Base-by-base conservation (phyloP, 2,797 vertebrate genomes). In the Aeoliscus strigatus region DNA sequence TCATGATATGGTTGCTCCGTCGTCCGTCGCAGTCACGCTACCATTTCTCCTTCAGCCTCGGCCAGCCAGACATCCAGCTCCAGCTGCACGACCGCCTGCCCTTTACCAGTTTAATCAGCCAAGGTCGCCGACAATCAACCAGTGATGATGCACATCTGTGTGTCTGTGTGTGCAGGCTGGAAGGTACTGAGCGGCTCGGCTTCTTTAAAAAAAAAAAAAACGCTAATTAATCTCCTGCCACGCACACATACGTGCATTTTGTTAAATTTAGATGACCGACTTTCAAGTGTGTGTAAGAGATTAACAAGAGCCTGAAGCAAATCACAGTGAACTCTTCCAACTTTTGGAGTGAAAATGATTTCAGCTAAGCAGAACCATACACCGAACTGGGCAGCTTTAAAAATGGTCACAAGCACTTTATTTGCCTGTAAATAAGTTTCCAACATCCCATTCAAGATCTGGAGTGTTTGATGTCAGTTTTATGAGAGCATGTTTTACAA, bases 381-480 rank as follows among this genome's bases (percentile, higher is more conserved):
- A 33, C 50, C 29, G 9, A 71, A 47, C 49, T 60, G 69, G 59
- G 57, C 25, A 18, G 41, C 39, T 52, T 66, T 59, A 61, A 40
- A 51, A 59, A 37, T 4, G 36, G 55, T 75, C 54, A 54, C 75
- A 70, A 63, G 52, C 77, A 77, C 64, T 83, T 84, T 83, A 84
- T 84, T 82, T 75, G 81, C 70, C 75, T 77, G 64, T 79, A 79
- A 83, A 86, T 77, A 66, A 81, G 73, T 80, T 81, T 79, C 73
- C 75, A 38, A 79, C 71, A 77, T 81, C 77, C 77, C 57, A 66
- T 80, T 82, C 57, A 78, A 73, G 59, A 75, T 79, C 31, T 46
- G 36, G 52, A 67, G 70, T 33, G 41, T 81, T 81, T 83, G 74
- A 79, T 79, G 83, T 66, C 2, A 9, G 25, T 66, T 83, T 79